Conservation (phyloP, 2,113 vertebrate species). For the Gallinago jamesoni region DNA sequence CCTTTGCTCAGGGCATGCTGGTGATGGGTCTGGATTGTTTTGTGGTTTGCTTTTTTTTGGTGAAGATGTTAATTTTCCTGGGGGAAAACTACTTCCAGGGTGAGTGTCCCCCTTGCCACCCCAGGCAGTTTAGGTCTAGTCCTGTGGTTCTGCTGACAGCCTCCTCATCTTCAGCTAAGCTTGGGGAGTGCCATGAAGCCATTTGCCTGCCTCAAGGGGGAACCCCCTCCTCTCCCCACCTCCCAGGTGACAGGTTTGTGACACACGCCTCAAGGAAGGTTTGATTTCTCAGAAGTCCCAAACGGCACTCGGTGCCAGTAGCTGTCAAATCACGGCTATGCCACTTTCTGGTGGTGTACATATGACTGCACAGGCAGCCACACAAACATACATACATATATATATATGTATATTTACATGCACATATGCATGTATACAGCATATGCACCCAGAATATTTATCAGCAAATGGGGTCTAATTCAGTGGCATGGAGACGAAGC, state of each 20-base stretch:
- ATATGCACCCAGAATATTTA: not conserved
- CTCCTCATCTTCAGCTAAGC: fast-evolving
- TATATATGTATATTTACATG: no score
- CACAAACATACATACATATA: fast-evolving
- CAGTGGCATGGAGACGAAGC: not conserved
- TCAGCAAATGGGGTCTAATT: fast-evolving
- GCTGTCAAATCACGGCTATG: fast-evolving
- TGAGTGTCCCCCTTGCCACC: not conserved
- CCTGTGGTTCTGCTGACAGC: not conserved
- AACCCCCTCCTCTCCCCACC: not conserved
- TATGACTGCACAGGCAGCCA: not conserved
- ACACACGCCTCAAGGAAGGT: not conserved
- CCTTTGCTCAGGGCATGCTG: fast-evolving
- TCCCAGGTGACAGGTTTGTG: not conserved
- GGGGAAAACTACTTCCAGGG: not conserved
- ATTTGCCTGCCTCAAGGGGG: not conserved
- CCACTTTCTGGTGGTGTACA: fast-evolving
- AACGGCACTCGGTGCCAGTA: not conserved
- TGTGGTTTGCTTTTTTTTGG: not conserved
- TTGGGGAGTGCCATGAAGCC: not conserved
- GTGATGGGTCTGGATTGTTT: not conserved
- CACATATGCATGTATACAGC: fast-evolving
- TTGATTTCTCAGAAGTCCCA: not conserved
- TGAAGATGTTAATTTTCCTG: not conserved
- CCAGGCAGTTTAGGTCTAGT: not conserved